phyloP scores from a whole-genome alignment of 2,888 invertebrate species.

The Geotrupes spiniger region DNA sequence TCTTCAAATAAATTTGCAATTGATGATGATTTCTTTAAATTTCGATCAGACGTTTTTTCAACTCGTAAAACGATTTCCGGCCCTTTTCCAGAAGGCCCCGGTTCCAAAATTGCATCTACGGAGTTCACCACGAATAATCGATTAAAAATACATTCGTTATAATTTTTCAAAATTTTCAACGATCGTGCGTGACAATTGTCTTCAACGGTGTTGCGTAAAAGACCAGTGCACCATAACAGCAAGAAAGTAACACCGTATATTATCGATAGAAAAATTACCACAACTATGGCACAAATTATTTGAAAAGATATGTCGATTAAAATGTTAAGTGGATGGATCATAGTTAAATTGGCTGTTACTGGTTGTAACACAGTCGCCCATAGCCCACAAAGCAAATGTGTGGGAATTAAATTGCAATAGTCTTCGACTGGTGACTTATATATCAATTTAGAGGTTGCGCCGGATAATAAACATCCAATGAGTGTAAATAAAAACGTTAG shows the following conservation, averaged over 20 bases:
- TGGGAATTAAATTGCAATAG: constrained; percentile 44
- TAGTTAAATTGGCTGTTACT: constrained; percentile 25
- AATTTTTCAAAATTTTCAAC: constrained; percentile 12
- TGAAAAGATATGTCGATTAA: constrained; percentile 24
- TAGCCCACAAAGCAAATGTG: constrained; percentile 40
- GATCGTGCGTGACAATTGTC: constrained; percentile 23
- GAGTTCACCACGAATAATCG: constrained; percentile 19
- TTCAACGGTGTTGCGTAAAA: constrained; percentile 27
- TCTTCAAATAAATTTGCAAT: not conserved
- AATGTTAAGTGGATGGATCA: not conserved
- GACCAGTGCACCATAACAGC: constrained; percentile 18
- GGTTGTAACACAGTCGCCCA: constrained; percentile 41
- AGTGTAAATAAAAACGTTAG: constrained; percentile 36
- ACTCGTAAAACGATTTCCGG: constrained; percentile 1
- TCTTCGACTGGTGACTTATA: constrained; percentile 44
- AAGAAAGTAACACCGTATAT: constrained; percentile 17
- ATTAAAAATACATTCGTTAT: constrained; percentile 15
- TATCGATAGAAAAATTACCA: constrained; percentile 10
- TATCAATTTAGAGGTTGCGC: constrained; percentile 33
- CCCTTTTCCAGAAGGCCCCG: constrained; percentile 22
- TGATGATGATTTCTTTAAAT: not conserved
- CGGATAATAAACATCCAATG: constrained; percentile 37
- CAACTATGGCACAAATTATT: constrained; percentile 15
- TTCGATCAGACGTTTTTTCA: not conserved
- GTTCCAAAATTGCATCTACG: constrained; percentile 22